A percentile compares a stretch with the other conserved stretches of the same genome.
phyloP scores from a whole-genome alignment of 2,888 invertebrate species.

The Ormyrus rosae region DNA sequence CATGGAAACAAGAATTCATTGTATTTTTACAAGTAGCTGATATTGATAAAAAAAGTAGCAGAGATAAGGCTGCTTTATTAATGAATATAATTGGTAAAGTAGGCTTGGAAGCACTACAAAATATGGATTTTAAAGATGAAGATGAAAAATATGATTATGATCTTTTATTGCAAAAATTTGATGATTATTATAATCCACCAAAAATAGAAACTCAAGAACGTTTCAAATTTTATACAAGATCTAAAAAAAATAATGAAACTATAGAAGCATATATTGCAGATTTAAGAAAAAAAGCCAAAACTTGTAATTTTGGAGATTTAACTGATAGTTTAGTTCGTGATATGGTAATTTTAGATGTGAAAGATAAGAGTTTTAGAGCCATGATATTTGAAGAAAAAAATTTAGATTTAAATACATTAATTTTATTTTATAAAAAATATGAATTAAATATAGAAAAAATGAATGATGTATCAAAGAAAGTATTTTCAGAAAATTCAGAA shows the following conservation, averaged over 20 bases:
- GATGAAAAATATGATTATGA: slow-evolving; percentile 44
- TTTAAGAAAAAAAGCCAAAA: slow-evolving; percentile 52
- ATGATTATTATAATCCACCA: slow-evolving; percentile 55
- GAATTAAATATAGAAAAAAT: slow-evolving; percentile 47
- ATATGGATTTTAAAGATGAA: slow-evolving; percentile 47
- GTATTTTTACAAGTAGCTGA: slow-evolving; percentile 55
- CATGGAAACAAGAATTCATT: slow-evolving; percentile 52
- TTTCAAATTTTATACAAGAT: slow-evolving; percentile 52
- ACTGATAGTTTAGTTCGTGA: slow-evolving; percentile 52
- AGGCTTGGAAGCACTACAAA: slow-evolving; percentile 48
- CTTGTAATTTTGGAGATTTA: slow-evolving; percentile 55
- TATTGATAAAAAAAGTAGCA: slow-evolving; percentile 28
- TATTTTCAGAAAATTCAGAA: slow-evolving; percentile 20
- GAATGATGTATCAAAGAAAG: slow-evolving; percentile 39
- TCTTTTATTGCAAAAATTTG: slow-evolving; percentile 54
- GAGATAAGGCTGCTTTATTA: slow-evolving; percentile 43
- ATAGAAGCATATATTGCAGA: slow-evolving; percentile 52
- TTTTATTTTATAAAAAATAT: slow-evolving; percentile 41
- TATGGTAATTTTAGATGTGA: slow-evolving; percentile 54
- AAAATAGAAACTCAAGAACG: slow-evolving; percentile 54
- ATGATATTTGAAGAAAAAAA: slow-evolving; percentile 47
- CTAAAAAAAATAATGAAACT: slow-evolving; percentile 50
- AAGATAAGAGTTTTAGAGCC: slow-evolving; percentile 51
- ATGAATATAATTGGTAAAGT: slow-evolving; percentile 54
- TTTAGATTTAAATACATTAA: slow-evolving; percentile 43